These are phyloP conservation scores for Ficedula albicollis DNA, from an alignment of 2,797 vertebrate genomes.

Conservation along the genomic window DNA sequence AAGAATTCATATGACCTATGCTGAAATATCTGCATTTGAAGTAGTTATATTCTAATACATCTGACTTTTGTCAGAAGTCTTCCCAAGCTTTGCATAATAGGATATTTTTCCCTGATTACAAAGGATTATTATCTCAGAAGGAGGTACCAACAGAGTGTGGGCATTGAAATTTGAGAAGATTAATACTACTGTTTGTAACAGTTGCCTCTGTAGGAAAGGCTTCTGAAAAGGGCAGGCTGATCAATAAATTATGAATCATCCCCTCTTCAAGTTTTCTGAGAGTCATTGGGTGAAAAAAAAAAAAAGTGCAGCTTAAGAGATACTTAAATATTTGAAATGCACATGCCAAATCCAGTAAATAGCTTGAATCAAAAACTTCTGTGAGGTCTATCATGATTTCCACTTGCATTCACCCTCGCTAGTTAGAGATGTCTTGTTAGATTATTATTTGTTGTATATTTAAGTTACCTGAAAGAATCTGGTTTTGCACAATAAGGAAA, in stretches of 20 bases:
- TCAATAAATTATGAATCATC: background rate
- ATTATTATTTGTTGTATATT: background rate
- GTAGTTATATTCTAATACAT: background rate
- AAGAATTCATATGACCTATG: background rate
- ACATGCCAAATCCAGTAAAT: background rate
- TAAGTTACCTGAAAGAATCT: background rate
- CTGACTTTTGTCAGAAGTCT: background rate
- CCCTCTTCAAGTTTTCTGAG: background rate
- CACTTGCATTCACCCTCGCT: background rate
- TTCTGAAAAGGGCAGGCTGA: background rate
- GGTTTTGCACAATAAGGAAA: background rate
- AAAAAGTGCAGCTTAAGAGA: background rate
- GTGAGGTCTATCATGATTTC: background rate
- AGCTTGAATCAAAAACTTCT: background rate
- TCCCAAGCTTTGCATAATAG: background rate
- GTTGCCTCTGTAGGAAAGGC: background rate
- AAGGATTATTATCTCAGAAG: background rate
- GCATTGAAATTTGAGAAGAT: background rate
- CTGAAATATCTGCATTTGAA: background rate
- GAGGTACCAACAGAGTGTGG: background rate
- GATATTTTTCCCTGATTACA: background rate
- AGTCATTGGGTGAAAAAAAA: background rate
- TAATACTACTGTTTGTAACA: background rate
- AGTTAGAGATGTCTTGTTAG: background rate
- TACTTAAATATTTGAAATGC: background rate